Conservation (phyloP, 1,140 invertebrate genomes). For the Subanguina moxae region DNA sequence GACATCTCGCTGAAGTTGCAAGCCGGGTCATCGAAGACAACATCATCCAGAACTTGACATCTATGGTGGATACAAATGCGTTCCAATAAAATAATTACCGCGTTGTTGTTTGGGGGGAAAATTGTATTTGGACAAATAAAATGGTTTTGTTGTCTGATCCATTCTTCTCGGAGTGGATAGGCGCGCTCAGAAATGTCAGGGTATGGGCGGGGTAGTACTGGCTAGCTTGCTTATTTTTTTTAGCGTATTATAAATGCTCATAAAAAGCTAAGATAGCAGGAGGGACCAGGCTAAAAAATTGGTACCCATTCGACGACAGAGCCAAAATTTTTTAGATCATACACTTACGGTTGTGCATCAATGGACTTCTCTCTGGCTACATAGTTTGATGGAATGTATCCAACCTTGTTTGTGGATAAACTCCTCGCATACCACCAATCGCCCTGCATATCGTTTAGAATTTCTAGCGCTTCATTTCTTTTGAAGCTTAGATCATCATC, state of each 20-base stretch:
- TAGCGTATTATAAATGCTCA: background rate
- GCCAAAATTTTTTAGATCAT: too few species aligned
- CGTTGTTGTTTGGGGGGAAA: too few species aligned
- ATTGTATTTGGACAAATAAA: too few species aligned
- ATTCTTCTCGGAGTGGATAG: background rate
- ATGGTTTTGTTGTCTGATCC: too few species aligned
- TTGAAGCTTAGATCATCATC: slow-evolving; percentile 96
- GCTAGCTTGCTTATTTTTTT: background rate
- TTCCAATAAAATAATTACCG: slow-evolving; percentile 36
- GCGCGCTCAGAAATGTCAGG: background rate
- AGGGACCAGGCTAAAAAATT: too few species aligned
- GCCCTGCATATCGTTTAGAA: slow-evolving; percentile 93
- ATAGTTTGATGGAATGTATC: slow-evolving; percentile 99
- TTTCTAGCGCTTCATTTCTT: slow-evolving; percentile 95
- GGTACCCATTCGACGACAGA: too few species aligned
- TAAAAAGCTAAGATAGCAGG: too few species aligned
- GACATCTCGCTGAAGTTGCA: slow-evolving; percentile 97
- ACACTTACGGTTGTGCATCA: slow-evolving; percentile 98
- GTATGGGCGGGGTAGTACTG: too few species aligned
- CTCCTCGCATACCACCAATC: slow-evolving; percentile 98
- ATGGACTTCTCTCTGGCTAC: slow-evolving; percentile 97
- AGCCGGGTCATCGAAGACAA: slow-evolving; percentile 94
- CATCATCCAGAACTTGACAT: slow-evolving; percentile 95
- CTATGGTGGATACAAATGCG: slow-evolving; percentile 89
- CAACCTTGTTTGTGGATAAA: slow-evolving; percentile 86